Percentiles rank a stretch among this genome's conserved stretches.
Conservation (phyloP, 64 coral and sea anemone genomes). For the Stichodactyla mertensii region DNA sequence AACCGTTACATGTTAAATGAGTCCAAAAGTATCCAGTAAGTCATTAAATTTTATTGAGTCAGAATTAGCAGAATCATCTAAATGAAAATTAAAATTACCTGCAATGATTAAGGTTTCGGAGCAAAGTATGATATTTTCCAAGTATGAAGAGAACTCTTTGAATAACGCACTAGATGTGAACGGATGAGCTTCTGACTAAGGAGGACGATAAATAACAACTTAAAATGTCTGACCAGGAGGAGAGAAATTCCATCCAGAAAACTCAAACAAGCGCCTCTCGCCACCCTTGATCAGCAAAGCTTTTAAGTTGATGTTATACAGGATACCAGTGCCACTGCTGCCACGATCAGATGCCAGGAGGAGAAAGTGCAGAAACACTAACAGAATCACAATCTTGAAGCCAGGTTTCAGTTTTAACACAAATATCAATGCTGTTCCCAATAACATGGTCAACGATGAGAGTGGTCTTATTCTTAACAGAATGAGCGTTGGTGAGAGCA, state of each 20-base stretch:
- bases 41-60: constrained; percentile 20
- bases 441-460: not conserved
- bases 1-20: constrained; percentile 41
- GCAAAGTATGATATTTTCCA: constrained; percentile 25
- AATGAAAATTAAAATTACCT: constrained; percentile 30
- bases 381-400: constrained; percentile 26
- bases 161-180: constrained; percentile 22
- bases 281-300: not conserved
- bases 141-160: constrained; percentile 15
- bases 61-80: constrained; percentile 2
- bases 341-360: not conserved
- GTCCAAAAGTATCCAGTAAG: constrained; percentile 41
- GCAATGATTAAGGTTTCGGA: constrained; percentile 8
- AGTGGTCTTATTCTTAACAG: constrained; percentile 1
- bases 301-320: not conserved
- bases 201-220: constrained; percentile 4
- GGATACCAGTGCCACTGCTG: not conserved
- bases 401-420: constrained; percentile 42
- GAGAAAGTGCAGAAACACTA: constrained; percentile 25
- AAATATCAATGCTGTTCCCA: constrained; percentile 17
- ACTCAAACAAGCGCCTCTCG: not conserved
- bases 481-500: not conserved
- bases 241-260: constrained; percentile 8
- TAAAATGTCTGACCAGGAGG: not conserved
- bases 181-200: constrained; percentile 13